Percentiles rank a stretch among this genome's conserved stretches.
Evolutionary conservation across 2,888 invertebrate genomes (phyloP).

Genomic region (Microdon myrmicae): DNA sequence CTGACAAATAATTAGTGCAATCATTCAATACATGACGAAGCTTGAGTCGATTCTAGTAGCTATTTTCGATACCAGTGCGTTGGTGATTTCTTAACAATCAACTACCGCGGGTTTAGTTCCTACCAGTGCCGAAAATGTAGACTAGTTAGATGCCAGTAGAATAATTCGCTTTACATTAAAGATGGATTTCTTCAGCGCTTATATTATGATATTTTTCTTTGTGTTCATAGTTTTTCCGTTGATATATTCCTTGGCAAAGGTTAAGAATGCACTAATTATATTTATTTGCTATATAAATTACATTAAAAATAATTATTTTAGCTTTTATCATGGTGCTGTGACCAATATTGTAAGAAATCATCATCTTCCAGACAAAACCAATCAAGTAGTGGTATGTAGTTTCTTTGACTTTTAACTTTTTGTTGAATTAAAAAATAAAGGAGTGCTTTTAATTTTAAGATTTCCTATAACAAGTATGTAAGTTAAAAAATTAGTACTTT

Average conservation of each 20-base stretch:
- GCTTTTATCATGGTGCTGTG: conserved; percentile 11
- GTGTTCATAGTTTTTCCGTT: conserved; percentile 26
- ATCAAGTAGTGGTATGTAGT: conserved; percentile 18
- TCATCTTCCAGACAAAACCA: background rate
- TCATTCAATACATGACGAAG: background rate
- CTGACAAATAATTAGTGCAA: conserved; percentile 1
- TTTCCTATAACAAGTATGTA: too few relatives aligned
- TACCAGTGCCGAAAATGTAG: conserved; percentile 16
- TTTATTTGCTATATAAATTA: too few relatives aligned
- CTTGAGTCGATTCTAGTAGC: too few relatives aligned
- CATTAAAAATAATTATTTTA: too few relatives aligned
- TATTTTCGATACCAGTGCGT: too few relatives aligned
- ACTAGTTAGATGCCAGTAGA: too few relatives aligned
- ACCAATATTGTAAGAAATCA: conserved; percentile 8
- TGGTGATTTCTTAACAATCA: conserved; percentile 3
- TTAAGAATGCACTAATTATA: conserved; percentile 5
- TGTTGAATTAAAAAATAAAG: too few relatives aligned
- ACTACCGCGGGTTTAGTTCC: background rate
- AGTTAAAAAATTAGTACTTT: too few relatives aligned
- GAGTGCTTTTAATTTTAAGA: too few relatives aligned
- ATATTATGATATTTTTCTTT: conserved; percentile 27
- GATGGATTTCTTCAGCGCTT: conserved; percentile 30
- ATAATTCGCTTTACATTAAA: too few relatives aligned
- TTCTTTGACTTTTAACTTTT: too few relatives aligned
- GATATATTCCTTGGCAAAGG: conserved; percentile 21